phyloP scores from a whole-genome alignment of 2,113 vertebrate genomes.

The Thinocorus orbignyianus region DNA sequence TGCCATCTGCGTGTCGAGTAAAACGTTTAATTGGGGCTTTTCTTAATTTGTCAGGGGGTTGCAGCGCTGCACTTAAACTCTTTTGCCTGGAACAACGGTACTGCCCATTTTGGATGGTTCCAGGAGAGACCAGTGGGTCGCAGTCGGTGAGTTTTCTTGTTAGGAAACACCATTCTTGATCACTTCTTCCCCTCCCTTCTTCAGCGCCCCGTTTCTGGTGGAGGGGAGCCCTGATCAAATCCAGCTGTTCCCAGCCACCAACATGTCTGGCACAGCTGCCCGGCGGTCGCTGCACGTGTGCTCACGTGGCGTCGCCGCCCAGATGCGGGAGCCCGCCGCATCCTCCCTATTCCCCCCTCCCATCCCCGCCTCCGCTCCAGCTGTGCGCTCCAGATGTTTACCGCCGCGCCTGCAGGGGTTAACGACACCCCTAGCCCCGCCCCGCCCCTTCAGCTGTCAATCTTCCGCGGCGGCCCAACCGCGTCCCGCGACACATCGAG shows the following conservation, averaged over 20 bases:
- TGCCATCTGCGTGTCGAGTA: fast-evolving
- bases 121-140: fast-evolving
- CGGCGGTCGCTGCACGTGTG: background rate
- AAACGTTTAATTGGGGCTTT: fast-evolving
- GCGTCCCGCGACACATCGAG: conserved; percentile 49
- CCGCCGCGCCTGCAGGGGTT: background rate
- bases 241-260: background rate
- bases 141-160: fast-evolving
- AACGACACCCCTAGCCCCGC: background rate
- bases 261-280: background rate
- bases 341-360: too few species aligned
- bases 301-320: background rate
- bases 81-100: fast-evolving
- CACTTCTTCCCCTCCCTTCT: fast-evolving
- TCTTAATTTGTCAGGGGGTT: fast-evolving
- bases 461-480: conserved; percentile 7
- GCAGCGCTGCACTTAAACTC: fast-evolving
- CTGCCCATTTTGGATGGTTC: fast-evolving
- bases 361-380: background rate
- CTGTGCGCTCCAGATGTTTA: background rate
- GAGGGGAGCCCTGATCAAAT: background rate
- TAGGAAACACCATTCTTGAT: fast-evolving
- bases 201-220: fast-evolving
- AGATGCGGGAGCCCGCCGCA: background rate
- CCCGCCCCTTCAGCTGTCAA: background rate